Evolutionary conservation across 2,113 vertebrate genomes (phyloP).

Genomic region (Ifrita kowaldi): DNA sequence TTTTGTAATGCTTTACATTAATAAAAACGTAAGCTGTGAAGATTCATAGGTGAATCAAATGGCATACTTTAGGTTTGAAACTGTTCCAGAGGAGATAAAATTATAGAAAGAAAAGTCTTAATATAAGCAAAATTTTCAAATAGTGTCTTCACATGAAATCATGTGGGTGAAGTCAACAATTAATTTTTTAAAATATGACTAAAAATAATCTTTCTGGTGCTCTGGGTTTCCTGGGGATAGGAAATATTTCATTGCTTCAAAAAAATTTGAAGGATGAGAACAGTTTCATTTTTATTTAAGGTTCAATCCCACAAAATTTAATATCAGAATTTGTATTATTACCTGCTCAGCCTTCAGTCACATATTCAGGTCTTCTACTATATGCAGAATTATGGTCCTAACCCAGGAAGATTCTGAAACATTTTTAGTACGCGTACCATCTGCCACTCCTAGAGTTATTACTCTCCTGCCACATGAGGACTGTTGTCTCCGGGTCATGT

Average conservation of each 20-base stretch:
- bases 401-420: background rate
- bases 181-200: background rate
- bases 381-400: background rate
- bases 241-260: background rate
- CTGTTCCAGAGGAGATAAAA: background rate
- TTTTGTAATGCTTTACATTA: background rate
- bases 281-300: background rate
- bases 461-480: background rate
- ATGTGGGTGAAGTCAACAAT: background rate
- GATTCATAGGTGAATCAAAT: background rate
- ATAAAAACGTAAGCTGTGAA: background rate
- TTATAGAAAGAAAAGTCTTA: background rate
- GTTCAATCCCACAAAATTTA: background rate
- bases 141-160: background rate
- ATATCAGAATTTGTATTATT: background rate
- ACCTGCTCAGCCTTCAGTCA: background rate
- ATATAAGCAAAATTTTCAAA: background rate
- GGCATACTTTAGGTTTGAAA: background rate
- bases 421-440: background rate
- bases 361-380: background rate
- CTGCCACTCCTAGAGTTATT: background rate
- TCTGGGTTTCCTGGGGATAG: background rate
- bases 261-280: background rate
- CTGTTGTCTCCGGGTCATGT: background rate
- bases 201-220: background rate